Base-by-base conservation (phyloP, 2,888 invertebrate genomes). In the Tryphoninae sp. region DNA sequence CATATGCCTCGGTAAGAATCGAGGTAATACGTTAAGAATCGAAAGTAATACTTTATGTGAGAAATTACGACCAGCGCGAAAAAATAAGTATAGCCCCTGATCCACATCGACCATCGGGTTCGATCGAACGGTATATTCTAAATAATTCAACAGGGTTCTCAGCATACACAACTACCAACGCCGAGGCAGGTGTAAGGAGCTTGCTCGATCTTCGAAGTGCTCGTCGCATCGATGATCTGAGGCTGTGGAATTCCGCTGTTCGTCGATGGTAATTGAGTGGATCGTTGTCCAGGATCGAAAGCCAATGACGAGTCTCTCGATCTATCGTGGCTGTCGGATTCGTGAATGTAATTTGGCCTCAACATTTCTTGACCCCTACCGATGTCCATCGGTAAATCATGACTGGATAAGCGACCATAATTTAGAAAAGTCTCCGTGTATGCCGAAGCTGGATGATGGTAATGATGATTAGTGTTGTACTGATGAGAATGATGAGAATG, bases 101-200 rank as follows among this genome's bases (percentile, higher is more conserved):
- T 33, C 33, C 33, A 33, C 6, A 33, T 33, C 33, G 33, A 6
- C 6, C 33, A 33, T 4, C 33, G 33, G 33, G 0, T 33, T 33
- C 33, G 45, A 45, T 45, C 45, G 16, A 49, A 26, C 19, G 64
- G 8, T 13, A 45, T 13, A 55, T 19, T 45, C 11, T 58, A 11
- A 7, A 23, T 13, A 8, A 61, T 73, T 74, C 13, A 84, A 55
- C 53, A 61, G 23, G 58, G 55, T 33, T 33, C 84, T 90, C 87
- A 90, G 86, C 91, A 91, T 62, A 91, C 91, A 79, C 91, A 91
- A 65, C 90, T 91, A 8, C 90, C 90, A 2, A 91, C 89, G 2
- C 89, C 90, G 13, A 91, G 87, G 78, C 90, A 90, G 51, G 89
- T 86, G 75, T 90, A 91, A 45, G 89, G 87, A 1, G 88, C 84